A percentile compares a stretch with the other conserved stretches of the same genome.
Conservation (phyloP, 2,797 vertebrate genomes). For the Pachyuromys duprasi region DNA sequence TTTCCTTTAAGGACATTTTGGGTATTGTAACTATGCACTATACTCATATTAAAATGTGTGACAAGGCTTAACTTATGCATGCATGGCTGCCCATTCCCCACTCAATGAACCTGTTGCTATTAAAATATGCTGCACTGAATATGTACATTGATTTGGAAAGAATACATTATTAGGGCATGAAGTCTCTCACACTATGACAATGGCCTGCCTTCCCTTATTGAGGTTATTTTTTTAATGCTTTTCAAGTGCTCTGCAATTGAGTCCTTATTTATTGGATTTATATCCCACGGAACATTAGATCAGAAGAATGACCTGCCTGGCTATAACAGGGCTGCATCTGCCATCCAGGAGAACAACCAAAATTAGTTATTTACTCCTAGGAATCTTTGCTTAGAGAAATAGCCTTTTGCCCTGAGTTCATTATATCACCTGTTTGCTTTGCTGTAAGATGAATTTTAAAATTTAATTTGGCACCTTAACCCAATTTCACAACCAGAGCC, state of each 20-base stretch:
- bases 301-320: background rate
- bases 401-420: background rate
- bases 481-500: background rate
- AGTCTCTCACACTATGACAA: background rate
- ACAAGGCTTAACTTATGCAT: background rate
- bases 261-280: background rate
- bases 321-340: background rate
- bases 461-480: background rate
- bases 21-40: background rate
- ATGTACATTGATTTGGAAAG: background rate
- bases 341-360: background rate
- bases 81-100: background rate
- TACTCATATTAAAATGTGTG: background rate
- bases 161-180: background rate
- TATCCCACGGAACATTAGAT: background rate
- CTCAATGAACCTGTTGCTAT: background rate
- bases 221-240: background rate
- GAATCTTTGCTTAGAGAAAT: background rate
- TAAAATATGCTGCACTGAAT: background rate
- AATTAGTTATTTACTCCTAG: background rate
- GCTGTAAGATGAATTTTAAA: background rate
- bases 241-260: background rate
- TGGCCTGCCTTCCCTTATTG: background rate
- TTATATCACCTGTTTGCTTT: background rate
- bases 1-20: constrained; percentile 15